These are phyloP conservation scores for Pachypanchax playfairii DNA, from an alignment of 2,113 vertebrate species.

Conservation along the genomic window DNA sequence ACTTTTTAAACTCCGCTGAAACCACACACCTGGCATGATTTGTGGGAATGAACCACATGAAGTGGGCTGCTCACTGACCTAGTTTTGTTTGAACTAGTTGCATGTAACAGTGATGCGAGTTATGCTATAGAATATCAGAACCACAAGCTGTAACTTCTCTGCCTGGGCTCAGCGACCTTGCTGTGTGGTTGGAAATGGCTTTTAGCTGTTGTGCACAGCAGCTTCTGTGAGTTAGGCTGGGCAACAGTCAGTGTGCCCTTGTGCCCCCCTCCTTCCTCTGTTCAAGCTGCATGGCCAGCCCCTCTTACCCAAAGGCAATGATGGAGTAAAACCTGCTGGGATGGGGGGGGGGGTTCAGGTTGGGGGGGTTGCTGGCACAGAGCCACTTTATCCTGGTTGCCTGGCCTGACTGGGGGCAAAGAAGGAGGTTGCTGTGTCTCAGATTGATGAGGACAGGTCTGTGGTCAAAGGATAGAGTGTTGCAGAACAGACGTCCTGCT, in stretches of 20 bases:
- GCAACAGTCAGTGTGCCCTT: conserved; percentile 65
- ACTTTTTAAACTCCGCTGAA: conserved; percentile 2
- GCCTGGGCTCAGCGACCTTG: conserved; percentile 59
- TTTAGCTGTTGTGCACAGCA: conserved; percentile 31
- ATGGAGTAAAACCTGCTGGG: conserved; percentile 71
- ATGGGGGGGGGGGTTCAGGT: not conserved
- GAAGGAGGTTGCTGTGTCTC: conserved; percentile 71
- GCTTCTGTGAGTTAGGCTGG: conserved; percentile 52
- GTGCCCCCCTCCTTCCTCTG: conserved; percentile 57
- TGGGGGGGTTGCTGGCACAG: conserved; percentile 60
- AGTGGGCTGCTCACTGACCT: conserved; percentile 70
- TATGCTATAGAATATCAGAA: conserved; percentile 46
- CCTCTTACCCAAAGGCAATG: conserved; percentile 68
- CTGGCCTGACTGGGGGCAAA: conserved; percentile 71
- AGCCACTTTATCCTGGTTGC: conserved; percentile 60
- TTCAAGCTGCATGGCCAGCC: conserved; percentile 60
- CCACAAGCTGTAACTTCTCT: conserved; percentile 32
- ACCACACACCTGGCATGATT: conserved; percentile 32
- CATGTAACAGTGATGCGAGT: conserved; percentile 16
- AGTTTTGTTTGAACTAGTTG: conserved; percentile 67
- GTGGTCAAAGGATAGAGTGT: conserved; percentile 72
- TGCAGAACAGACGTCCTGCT: conserved; percentile 74
- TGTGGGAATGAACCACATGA: conserved; percentile 36
- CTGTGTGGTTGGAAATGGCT: conserved; percentile 37
- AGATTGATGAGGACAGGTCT: conserved; percentile 80